Conservation (phyloP, 1,140 invertebrate species). For the Achatina immaculata region DNA sequence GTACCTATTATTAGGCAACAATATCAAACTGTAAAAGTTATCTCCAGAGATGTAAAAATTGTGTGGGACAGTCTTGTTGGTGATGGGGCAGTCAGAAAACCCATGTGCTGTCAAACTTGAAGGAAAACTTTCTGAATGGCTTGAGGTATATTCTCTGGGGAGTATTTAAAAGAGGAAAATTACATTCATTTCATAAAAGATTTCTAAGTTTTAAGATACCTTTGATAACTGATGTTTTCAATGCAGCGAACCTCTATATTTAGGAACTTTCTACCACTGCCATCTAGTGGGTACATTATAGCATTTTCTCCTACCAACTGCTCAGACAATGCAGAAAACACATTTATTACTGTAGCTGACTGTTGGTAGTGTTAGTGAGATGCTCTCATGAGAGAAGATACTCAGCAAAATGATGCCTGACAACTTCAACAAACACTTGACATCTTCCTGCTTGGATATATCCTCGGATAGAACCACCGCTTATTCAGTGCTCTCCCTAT, state of each 20-base stretch:
- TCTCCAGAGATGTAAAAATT: slow-evolving; percentile 57
- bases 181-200: slow-evolving; percentile 19
- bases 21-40: slow-evolving; percentile 57
- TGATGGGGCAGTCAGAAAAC: slow-evolving; percentile 58
- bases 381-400: no score
- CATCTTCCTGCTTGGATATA: no score
- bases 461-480: no score
- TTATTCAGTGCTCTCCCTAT: no score
- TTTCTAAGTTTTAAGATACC: background rate
- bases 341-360: no score
- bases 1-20: slow-evolving; percentile 44
- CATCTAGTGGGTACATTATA: background rate
- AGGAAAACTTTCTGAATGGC: slow-evolving; percentile 40
- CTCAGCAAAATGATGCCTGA: no score
- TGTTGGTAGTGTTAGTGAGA: no score
- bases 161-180: slow-evolving; percentile 35
- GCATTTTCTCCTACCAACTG: background rate
- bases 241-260: background rate
- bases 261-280: background rate
- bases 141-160: slow-evolving; percentile 31
- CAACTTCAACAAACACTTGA: no score
- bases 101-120: slow-evolving; percentile 61
- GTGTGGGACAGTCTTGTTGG: slow-evolving; percentile 54
- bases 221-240: no score
- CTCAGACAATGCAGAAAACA: no score